A percentile compares a stretch with the other conserved stretches of the same genome.
Evolutionary conservation across 2,888 invertebrate genomes (phyloP).

Genomic region (Drosophila stalkeri): DNA sequence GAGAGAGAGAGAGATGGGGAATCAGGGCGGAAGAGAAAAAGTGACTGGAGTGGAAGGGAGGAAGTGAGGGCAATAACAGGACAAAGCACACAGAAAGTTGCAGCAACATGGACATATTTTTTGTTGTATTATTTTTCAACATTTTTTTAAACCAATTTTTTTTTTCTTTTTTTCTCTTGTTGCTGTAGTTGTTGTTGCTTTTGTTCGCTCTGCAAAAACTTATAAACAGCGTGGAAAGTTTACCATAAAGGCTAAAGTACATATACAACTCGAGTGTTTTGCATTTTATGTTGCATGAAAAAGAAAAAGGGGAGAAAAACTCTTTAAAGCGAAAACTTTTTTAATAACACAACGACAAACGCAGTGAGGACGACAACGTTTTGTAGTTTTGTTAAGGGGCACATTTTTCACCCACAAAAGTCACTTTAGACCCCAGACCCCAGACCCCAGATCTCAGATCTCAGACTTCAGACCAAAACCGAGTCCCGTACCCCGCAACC

Average conservation of each 20-base stretch:
- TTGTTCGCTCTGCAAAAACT: constrained; percentile 54
- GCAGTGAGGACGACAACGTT: constrained; percentile 28
- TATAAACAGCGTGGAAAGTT: constrained; percentile 76
- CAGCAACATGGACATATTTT: constrained; percentile 51
- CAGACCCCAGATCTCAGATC: background rate
- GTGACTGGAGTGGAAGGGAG: constrained; percentile 1
- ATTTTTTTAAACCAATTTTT: constrained; percentile 31
- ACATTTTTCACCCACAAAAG: constrained; percentile 24
- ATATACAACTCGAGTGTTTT: constrained; percentile 71
- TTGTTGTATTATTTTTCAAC: constrained; percentile 26
- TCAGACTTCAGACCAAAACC: background rate
- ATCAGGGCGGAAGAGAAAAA: background rate
- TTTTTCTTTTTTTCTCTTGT: constrained; percentile 15
- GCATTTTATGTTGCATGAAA: constrained; percentile 73
- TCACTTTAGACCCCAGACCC: constrained; percentile 16
- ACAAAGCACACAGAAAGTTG: constrained; percentile 64
- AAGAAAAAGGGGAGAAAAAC: constrained; percentile 38
- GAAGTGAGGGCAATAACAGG: constrained; percentile 51
- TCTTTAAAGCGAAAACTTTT: constrained; percentile 76
- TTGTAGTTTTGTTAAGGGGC: constrained; percentile 20
- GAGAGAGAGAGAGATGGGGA: background rate
- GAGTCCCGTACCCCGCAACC: background rate
- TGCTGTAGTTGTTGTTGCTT: constrained; percentile 4
- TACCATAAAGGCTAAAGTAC: constrained; percentile 72
- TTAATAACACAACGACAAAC: constrained; percentile 67